Conservation (phyloP, 92 coral and sea anemone species). For the Parazoanthus swiftii region DNA sequence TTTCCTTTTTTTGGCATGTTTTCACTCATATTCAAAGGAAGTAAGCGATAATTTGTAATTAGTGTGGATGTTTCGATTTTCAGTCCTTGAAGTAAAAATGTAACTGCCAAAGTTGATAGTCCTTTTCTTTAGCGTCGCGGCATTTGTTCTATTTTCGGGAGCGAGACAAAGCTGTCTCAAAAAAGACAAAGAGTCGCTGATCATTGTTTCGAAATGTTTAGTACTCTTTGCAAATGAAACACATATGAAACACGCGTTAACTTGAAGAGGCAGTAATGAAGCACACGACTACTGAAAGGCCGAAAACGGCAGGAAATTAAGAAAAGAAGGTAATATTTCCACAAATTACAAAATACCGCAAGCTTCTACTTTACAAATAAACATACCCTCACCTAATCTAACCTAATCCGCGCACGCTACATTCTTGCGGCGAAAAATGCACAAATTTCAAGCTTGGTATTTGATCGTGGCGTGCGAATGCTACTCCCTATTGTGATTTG, state of each 20-base stretch:
- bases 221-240: slow-evolving; percentile 7
- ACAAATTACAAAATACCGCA: slow-evolving; percentile 26
- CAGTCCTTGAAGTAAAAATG: neutral
- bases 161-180: slow-evolving; percentile 31
- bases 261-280: neutral
- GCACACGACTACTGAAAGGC: neutral
- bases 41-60: neutral
- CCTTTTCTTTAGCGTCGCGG: neutral
- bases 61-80: neutral
- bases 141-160: slow-evolving; percentile 14
- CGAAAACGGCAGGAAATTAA: slow-evolving; percentile 10
- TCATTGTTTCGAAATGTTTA: slow-evolving; percentile 31
- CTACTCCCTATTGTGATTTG: neutral
- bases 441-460: neutral
- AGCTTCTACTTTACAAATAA: neutral
- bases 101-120: neutral
- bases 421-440: slow-evolving; percentile 21
- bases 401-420: slow-evolving; percentile 20
- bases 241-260: slow-evolving; percentile 28
- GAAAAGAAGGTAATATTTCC: neutral
- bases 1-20: neutral
- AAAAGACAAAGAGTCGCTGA: slow-evolving; percentile 14
- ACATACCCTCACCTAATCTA: slow-evolving; percentile 26
- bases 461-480: neutral
- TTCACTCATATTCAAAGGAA: neutral